Evolutionary conservation across 2,888 invertebrate species (phyloP).

Genomic region (Aromia moschata): DNA sequence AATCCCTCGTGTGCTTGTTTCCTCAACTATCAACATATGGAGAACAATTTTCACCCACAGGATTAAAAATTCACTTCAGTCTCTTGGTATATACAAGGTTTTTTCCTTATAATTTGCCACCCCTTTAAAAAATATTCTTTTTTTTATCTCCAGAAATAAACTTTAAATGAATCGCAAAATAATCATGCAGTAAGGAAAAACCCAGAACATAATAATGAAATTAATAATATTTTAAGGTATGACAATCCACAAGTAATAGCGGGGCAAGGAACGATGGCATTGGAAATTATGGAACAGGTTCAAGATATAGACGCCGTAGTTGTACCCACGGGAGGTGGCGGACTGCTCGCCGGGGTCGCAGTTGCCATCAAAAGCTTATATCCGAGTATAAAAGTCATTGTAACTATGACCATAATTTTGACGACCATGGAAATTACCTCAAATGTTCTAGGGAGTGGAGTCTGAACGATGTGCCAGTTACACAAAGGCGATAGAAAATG

Average conservation of each 20-base stretch:
- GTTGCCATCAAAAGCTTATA: slow-evolving; percentile 87
- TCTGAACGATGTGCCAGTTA: slow-evolving; percentile 92
- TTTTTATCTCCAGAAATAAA: too few species aligned
- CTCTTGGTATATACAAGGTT: too few species aligned
- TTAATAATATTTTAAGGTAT: slow-evolving; percentile 79
- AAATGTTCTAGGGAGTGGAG: slow-evolving; percentile 77
- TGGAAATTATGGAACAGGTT: slow-evolving; percentile 93
- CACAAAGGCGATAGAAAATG: slow-evolving; percentile 69
- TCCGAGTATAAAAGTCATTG: slow-evolving; percentile 85
- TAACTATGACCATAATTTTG: slow-evolving; percentile 64
- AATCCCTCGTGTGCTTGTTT: too few species aligned
- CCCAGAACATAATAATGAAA: too few species aligned
- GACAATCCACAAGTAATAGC: slow-evolving; percentile 96
- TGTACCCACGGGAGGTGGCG: slow-evolving; percentile 94
- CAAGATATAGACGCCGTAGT: slow-evolving; percentile 84
- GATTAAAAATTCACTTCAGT: too few species aligned
- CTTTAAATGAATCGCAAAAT: too few species aligned
- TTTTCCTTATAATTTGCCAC: too few species aligned
- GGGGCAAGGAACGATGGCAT: slow-evolving; percentile 92
- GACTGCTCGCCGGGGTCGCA: slow-evolving; percentile 90
- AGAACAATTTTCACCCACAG: too few species aligned
- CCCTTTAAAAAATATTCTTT: too few species aligned
- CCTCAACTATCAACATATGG: too few species aligned
- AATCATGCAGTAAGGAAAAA: too few species aligned
- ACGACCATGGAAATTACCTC: background rate